Conservation (phyloP, 2,113 vertebrate genomes). For the Alligator sinensis region DNA sequence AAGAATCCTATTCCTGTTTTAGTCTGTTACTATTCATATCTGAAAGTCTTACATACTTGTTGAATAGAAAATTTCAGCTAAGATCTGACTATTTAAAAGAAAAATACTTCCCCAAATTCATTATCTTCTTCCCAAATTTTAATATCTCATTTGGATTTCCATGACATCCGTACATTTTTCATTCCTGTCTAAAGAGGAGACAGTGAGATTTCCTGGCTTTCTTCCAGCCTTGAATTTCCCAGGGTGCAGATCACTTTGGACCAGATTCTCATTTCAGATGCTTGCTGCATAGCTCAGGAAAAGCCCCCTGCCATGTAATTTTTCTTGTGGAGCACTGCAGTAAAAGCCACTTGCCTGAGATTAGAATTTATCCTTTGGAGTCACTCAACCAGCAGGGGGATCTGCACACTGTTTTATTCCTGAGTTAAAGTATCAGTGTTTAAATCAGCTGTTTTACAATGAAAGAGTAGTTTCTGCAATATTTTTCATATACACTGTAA, state of each 20-base stretch:
- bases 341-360: neutral
- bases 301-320: neutral
- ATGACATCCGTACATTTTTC: neutral
- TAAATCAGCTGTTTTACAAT: neutral
- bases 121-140: neutral
- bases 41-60: neutral
- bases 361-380: neutral
- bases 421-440: neutral
- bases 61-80: neutral
- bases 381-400: neutral
- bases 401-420: neutral
- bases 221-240: neutral
- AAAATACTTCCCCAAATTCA: constrained; percentile 5
- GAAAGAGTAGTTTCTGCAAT: neutral
- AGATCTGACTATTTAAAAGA: neutral
- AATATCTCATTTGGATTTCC: neutral
- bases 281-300: neutral
- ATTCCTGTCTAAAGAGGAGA: constrained; percentile 9
- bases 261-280: neutral
- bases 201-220: neutral
- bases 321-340: neutral
- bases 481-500: neutral
- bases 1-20: neutral
- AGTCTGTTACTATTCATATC: neutral
- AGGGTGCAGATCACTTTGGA: neutral